Conservation (phyloP, 2,797 vertebrate genomes). For the Dallia pectoralis region DNA sequence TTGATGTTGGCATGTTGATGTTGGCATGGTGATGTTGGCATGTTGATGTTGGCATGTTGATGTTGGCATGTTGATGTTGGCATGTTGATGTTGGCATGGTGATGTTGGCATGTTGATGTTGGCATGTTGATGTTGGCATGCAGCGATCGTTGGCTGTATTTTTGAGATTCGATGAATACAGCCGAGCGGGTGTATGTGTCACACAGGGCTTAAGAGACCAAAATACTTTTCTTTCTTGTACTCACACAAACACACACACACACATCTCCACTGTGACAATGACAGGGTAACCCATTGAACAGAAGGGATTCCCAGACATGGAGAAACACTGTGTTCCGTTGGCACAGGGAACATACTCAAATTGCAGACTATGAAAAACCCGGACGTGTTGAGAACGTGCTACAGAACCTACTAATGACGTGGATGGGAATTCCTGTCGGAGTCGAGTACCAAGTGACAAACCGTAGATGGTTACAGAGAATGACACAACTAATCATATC, state of each 20-base stretch:
- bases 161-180: slow-evolving; percentile 6
- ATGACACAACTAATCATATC: not conserved
- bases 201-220: slow-evolving; percentile 21
- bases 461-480: not conserved
- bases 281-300: slow-evolving; percentile 2
- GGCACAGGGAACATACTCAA: not conserved
- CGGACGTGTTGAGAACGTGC: not conserved
- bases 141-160: not conserved
- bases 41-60: slow-evolving; percentile 22
- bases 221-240: not conserved
- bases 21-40: too few relatives aligned
- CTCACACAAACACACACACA: slow-evolving; percentile 11
- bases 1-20: slow-evolving; percentile 20
- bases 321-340: not conserved
- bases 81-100: slow-evolving; percentile 18
- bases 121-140: slow-evolving; percentile 19
- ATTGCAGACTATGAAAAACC: not conserved
- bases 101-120: slow-evolving; percentile 15
- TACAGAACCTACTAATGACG: not conserved
- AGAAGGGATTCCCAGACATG: not conserved
- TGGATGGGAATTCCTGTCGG: not conserved
- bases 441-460: not conserved
- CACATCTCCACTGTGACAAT: not conserved
- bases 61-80: slow-evolving; percentile 20
- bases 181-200: slow-evolving; percentile 24